Evolutionary conservation across 2,888 invertebrate genomes (phyloP), one percentile per base, ranked within the genome.

Genomic region (Agrenia bidenticulata): DNA sequence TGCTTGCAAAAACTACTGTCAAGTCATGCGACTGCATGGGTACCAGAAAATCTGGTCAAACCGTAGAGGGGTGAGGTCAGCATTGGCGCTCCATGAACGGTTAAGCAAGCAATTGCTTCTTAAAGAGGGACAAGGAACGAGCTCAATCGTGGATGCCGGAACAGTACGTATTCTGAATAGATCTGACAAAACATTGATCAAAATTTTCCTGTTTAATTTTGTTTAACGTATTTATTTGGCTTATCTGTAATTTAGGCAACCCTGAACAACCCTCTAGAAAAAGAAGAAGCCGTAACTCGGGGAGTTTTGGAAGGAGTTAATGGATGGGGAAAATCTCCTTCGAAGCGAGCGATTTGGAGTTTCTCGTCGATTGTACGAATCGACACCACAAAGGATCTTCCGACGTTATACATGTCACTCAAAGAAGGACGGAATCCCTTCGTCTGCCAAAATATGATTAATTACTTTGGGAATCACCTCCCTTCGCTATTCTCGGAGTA

Each of bases 1-100:
- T 51, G 51, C 51, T 9, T 51, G 51, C 24, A 51, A 51, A 23
- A 51, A 51, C 19, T 51, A 51, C 24, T 51, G 51, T 24, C 23
- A 23, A 21, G 24, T 24, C 7, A 51, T 51, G 51, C 13, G 19
- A 23, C 13, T 51, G 2, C 21, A 51, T 23, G 51, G 51, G 23
- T 51, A 23, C 15, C 51, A 51, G 7, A 21, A 24, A 19, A 24
- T 51, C 7, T 51, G 51, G 51, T 13, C 13, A 4, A 51, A 24
- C 24, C 21, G 51, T 21, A 2, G 51, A 15, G 51, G 17, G 4
- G 19, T 23, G 21, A 21, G 51, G 23, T 13, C 24, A 23, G 13
- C 51, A 51, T 23, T 51, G 24, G 15, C 7, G 2, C 13, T 19
- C 21, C 51, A 24, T 19, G 51, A 51, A 15, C 2, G 7, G 13